Evolutionary conservation across 2,113 vertebrate genomes (phyloP).

Genomic region (Engraulis encrasicolus): DNA sequence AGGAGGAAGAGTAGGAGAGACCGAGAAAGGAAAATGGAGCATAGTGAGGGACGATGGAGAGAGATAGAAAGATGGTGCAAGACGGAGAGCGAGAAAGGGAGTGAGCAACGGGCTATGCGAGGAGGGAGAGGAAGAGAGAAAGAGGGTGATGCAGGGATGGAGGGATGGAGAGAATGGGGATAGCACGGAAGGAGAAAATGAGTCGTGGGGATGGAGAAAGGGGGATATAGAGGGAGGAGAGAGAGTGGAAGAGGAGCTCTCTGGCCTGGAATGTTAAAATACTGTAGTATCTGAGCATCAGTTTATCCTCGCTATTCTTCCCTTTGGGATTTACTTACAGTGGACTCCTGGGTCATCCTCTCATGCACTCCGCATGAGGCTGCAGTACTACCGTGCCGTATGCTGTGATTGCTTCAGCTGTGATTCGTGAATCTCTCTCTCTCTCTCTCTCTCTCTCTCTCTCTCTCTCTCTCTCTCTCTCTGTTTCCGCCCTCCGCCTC

Average conservation of each 20-base stretch:
- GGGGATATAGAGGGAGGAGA: not conserved
- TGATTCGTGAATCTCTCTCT: not conserved
- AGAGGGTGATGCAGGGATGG: not conserved
- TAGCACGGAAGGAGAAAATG: not conserved
- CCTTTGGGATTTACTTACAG: not conserved
- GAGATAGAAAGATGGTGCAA: too few relatives aligned
- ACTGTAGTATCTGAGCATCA: not conserved
- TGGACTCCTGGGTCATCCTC: not conserved
- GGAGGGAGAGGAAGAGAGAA: not conserved
- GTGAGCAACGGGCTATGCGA: too few relatives aligned
- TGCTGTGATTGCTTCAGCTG: not conserved
- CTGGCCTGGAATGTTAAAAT: conserved; percentile 32
- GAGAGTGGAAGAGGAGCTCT: not conserved
- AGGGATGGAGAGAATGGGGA: not conserved
- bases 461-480: not conserved
- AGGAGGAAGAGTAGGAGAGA: too few relatives aligned
- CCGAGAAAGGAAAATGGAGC: too few relatives aligned
- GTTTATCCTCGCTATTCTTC: not conserved
- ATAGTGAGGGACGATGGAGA: too few relatives aligned
- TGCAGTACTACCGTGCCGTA: not conserved
- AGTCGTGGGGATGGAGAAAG: too few relatives aligned
- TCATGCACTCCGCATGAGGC: not conserved
- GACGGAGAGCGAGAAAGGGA: too few relatives aligned
- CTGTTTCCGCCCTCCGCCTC: not conserved
- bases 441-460: not conserved